Percentiles rank a stretch among this genome's conserved stretches.
Conservation (phyloP, 2,113 vertebrate species). For the Poeciliopsis occidentalis region DNA sequence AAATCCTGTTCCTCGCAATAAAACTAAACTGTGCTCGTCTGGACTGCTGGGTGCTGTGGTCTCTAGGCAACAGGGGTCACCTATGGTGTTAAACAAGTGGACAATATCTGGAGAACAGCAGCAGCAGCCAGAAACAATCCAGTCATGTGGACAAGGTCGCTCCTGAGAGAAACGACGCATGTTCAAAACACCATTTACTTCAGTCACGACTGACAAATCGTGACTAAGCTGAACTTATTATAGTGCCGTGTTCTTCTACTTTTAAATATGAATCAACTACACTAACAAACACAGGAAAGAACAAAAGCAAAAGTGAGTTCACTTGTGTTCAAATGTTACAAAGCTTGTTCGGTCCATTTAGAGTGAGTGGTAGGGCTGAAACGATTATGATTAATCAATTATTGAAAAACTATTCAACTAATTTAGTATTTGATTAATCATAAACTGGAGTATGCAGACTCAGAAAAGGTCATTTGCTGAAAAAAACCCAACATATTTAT, state of each 20-base stretch:
- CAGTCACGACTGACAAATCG: conserved; percentile 5
- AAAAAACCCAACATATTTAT: too few species aligned
- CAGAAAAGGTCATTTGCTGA: too few species aligned
- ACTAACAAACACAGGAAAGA: background rate
- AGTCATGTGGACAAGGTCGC: conserved; percentile 27
- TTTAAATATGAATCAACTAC: background rate
- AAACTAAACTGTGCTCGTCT: conserved; percentile 17
- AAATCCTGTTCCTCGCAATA: background rate
- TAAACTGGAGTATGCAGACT: too few species aligned
- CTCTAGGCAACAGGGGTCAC: conserved; percentile 47
- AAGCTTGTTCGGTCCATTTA: background rate
- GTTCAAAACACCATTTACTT: background rate
- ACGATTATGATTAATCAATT: background rate
- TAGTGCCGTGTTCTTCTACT: background rate
- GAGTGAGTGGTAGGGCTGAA: background rate
- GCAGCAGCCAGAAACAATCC: conserved; percentile 9
- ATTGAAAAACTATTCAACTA: too few species aligned
- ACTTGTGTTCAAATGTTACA: background rate
- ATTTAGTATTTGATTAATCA: too few species aligned
- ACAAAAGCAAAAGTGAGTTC: background rate
- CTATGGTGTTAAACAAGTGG: conserved; percentile 25
- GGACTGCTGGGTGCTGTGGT: conserved; percentile 34
- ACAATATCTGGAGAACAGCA: background rate
- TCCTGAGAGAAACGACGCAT: background rate
- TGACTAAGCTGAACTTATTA: background rate